phyloP scores from a whole-genome alignment of 1,140 invertebrate species.

The Lepidurus arcticus region DNA sequence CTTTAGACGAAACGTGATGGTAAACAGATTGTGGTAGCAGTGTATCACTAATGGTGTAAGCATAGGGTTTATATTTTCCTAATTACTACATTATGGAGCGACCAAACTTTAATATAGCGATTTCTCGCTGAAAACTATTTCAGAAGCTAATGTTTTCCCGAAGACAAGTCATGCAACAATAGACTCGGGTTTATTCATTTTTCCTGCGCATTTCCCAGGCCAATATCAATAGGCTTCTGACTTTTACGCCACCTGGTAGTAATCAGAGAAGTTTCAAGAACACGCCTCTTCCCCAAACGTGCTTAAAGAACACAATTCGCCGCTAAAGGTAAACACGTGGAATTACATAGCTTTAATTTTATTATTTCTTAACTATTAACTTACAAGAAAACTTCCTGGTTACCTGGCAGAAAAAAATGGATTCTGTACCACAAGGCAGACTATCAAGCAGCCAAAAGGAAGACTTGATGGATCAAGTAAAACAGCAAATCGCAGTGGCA shows the following conservation, averaged over 20 bases:
- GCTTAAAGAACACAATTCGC: background rate
- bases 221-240: background rate
- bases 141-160: too few relatives aligned
- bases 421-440: conserved; percentile 36
- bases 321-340: background rate
- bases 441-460: conserved; percentile 67
- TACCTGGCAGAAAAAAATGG: conserved; percentile 32
- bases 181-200: background rate
- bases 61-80: too few relatives aligned
- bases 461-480: conserved; percentile 90
- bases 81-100: too few relatives aligned
- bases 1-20: too few relatives aligned
- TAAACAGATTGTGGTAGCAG: too few relatives aligned
- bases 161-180: background rate
- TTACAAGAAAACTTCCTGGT: too few relatives aligned
- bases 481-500: conserved; percentile 90
- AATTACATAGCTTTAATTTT: background rate
- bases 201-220: background rate
- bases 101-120: too few relatives aligned
- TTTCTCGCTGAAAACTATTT: too few relatives aligned
- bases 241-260: background rate
- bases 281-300: background rate
- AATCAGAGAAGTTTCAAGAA: background rate
- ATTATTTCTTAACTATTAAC: too few relatives aligned
- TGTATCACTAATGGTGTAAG: too few relatives aligned